These are phyloP conservation scores for Rhinophrynus dorsalis DNA, from an alignment of 2,797 vertebrate genomes.

Conservation along the genomic window DNA sequence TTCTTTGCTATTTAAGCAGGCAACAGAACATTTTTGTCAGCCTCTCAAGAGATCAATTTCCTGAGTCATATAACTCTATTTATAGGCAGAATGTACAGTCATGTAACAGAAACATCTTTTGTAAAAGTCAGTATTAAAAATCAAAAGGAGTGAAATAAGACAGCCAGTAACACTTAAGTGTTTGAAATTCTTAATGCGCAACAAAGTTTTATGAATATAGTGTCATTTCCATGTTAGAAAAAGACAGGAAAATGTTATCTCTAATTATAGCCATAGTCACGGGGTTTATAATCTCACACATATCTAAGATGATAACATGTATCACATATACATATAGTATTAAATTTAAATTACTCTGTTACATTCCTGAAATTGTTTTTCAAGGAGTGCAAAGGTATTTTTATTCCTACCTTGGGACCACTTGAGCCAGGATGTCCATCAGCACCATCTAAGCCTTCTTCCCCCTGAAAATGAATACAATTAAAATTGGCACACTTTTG, in stretches of 20 bases:
- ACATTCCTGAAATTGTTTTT: not conserved
- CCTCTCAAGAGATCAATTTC: constrained; percentile 25
- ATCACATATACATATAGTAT: not conserved
- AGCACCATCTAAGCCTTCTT: constrained; percentile 57
- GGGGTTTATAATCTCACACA: not conserved
- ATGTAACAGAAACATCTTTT: constrained; percentile 12
- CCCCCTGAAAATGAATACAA: constrained; percentile 57
- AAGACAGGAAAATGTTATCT: not conserved
- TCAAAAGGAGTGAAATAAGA: not conserved
- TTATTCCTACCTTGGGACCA: constrained; percentile 55
- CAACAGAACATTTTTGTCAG: constrained; percentile 14
- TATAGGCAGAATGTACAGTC: constrained; percentile 12
- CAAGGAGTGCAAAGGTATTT: not conserved
- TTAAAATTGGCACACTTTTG: too few species aligned
- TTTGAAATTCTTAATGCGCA: not conserved
- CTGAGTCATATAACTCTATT: constrained; percentile 22
- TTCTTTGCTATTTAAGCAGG: constrained; percentile 4
- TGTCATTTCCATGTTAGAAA: not conserved
- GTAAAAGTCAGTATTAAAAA: constrained; percentile 8
- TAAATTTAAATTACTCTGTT: constrained; percentile 1
- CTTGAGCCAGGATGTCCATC: constrained; percentile 55
- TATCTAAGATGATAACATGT: constrained; percentile 4
- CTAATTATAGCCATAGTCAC: not conserved
- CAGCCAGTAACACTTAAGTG: not conserved
- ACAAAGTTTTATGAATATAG: not conserved